Conservation (phyloP, 2,797 vertebrate species). For the Zalophus californianus region DNA sequence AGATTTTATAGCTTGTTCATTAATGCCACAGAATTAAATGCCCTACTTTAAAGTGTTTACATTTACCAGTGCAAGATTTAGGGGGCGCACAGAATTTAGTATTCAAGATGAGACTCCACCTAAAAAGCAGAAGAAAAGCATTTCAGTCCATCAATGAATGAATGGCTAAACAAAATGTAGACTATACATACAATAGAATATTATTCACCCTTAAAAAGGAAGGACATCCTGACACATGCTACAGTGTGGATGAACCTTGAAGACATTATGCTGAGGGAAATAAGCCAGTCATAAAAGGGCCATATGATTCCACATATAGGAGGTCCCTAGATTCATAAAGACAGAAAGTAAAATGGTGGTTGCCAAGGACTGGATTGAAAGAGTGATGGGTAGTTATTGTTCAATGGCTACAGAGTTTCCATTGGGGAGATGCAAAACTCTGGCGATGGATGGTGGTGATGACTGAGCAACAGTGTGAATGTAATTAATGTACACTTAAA, state of each 20-base stretch:
- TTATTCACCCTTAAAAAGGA: constrained; percentile 23
- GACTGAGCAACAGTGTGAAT: not conserved
- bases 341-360: not conserved
- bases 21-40: constrained; percentile 36
- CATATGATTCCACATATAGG: not conserved
- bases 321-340: not conserved
- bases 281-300: not conserved
- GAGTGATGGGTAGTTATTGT: not conserved
- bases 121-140: constrained; percentile 1
- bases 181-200: not conserved
- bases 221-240: constrained; percentile 16
- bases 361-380: not conserved
- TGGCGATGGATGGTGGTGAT: not conserved
- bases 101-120: not conserved
- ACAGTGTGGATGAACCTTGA: not conserved
- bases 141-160: not conserved
- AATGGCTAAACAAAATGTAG: not conserved
- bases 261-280: not conserved
- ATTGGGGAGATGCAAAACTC: not conserved
- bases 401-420: not conserved
- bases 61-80: not conserved
- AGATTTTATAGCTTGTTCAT: constrained; percentile 29
- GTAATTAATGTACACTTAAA: not conserved
- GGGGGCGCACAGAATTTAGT: not conserved
- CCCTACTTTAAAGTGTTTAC: not conserved